Conservation (phyloP, 2,797 vertebrate genomes). For the Pygocentrus nattereri region DNA sequence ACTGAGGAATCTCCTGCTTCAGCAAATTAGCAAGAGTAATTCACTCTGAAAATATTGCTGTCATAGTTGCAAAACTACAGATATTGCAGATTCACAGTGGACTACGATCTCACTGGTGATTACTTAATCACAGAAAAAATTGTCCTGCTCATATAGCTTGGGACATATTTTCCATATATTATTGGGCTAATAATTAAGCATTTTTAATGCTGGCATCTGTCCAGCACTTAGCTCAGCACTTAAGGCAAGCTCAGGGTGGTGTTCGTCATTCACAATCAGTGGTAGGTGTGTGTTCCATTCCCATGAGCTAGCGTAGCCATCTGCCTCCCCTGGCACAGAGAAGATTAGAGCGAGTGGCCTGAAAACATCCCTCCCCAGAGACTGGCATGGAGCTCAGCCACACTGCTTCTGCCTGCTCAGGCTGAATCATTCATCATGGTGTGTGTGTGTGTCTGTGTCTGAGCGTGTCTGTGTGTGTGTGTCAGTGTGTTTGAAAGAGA, state of each 20-base stretch:
- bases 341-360: constrained; percentile 51
- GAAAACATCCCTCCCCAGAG: constrained; percentile 53
- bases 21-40: neutral
- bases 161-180: neutral
- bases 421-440: constrained; percentile 55
- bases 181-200: constrained; percentile 14
- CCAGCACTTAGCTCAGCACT: constrained; percentile 9
- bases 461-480: constrained; percentile 30
- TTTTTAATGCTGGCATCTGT: constrained; percentile 18
- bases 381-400: constrained; percentile 44
- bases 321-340: constrained; percentile 45
- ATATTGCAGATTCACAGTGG: neutral
- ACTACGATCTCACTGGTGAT: neutral
- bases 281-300: constrained; percentile 47
- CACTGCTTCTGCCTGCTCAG: constrained; percentile 32
- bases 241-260: constrained; percentile 21
- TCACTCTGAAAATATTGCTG: too few species aligned
- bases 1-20: neutral
- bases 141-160: neutral
- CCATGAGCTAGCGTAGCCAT: constrained; percentile 48
- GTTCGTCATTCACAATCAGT: constrained; percentile 28
- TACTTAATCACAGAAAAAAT: neutral
- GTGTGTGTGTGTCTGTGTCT: constrained; percentile 15
- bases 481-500: constrained; percentile 16
- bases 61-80: neutral